A percentile compares a stretch with the other conserved stretches of the same genome.
phyloP scores from a whole-genome alignment of 2,888 invertebrate species.

The Agriopis marginaria region DNA sequence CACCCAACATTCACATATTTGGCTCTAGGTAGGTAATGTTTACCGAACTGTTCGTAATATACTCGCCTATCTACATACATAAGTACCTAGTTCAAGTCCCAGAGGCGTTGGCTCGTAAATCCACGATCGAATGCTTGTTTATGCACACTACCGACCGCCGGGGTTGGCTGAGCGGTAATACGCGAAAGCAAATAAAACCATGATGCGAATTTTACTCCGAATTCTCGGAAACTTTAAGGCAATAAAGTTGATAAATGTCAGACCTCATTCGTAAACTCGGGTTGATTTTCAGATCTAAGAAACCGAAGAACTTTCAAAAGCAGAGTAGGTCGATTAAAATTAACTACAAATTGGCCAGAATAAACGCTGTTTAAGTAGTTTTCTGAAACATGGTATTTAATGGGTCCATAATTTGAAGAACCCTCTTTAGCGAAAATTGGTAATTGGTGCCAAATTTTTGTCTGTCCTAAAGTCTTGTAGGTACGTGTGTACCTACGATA shows the following conservation, averaged over 20 bases:
- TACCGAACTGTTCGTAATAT: not conserved
- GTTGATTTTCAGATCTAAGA: constrained; percentile 10
- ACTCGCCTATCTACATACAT: not conserved
- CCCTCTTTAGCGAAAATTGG: too few species aligned
- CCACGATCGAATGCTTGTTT: constrained; percentile 58
- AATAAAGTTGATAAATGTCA: constrained; percentile 14
- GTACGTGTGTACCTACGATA: too few species aligned
- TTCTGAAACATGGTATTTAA: too few species aligned
- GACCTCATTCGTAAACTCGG: constrained; percentile 3
- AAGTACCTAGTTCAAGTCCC: constrained; percentile 43
- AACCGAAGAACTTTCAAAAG: constrained; percentile 10
- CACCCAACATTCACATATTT: not conserved
- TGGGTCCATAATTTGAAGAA: too few species aligned
- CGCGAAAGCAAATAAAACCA: constrained; percentile 32
- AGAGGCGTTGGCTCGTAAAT: constrained; percentile 58
- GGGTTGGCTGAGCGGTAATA: constrained; percentile 33
- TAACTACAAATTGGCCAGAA: not conserved
- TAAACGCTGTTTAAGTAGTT: not conserved
- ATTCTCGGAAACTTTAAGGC: constrained; percentile 4
- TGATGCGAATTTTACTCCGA: constrained; percentile 27
- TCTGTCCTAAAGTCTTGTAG: too few species aligned
- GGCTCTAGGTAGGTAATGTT: not conserved
- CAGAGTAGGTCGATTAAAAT: too few species aligned
- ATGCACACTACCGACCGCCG: constrained; percentile 51
- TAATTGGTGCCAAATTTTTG: too few species aligned